These are phyloP conservation scores for Myotis findleyi DNA, from an alignment of 2,797 vertebrate species.

Conservation along the genomic window DNA sequence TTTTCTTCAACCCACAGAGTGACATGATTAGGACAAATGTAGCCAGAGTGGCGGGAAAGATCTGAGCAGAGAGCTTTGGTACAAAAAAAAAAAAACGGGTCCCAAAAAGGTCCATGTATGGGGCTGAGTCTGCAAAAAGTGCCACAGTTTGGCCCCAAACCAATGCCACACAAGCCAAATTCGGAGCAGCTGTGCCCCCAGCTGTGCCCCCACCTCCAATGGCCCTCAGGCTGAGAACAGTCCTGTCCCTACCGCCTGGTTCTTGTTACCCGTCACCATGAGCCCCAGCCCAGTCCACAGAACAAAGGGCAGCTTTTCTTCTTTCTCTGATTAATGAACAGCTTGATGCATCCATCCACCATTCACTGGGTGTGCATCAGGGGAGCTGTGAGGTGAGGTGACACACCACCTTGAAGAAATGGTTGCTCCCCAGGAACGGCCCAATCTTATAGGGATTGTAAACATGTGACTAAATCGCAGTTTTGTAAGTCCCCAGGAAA, in stretches of 20 bases:
- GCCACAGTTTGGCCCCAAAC: constrained; percentile 38
- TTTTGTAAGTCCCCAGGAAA: neutral
- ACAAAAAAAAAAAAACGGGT: constrained; percentile 53
- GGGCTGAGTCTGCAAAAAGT: constrained; percentile 63
- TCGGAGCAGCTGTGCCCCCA: constrained; percentile 44
- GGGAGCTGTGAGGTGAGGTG: neutral
- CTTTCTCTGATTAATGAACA: neutral
- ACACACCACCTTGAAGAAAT: neutral
- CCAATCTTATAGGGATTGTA: neutral
- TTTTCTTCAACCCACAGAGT: constrained; percentile 66
- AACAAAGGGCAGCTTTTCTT: neutral
- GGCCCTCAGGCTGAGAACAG: neutral
- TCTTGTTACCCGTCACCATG: neutral
- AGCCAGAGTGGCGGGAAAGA: constrained; percentile 48
- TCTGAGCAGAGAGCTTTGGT: constrained; percentile 53
- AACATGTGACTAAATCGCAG: neutral
- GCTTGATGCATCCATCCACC: neutral
- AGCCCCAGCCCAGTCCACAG: neutral
- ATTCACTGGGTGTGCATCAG: accelerated
- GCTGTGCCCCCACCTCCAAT: neutral
- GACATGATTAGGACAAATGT: constrained; percentile 63
- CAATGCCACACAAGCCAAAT: constrained; percentile 59
- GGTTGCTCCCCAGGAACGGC: neutral
- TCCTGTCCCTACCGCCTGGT: neutral
- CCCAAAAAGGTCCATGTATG: constrained; percentile 58